phyloP scores from a whole-genome alignment of 2,888 invertebrate genomes.

The Podotricha telesiphe region DNA sequence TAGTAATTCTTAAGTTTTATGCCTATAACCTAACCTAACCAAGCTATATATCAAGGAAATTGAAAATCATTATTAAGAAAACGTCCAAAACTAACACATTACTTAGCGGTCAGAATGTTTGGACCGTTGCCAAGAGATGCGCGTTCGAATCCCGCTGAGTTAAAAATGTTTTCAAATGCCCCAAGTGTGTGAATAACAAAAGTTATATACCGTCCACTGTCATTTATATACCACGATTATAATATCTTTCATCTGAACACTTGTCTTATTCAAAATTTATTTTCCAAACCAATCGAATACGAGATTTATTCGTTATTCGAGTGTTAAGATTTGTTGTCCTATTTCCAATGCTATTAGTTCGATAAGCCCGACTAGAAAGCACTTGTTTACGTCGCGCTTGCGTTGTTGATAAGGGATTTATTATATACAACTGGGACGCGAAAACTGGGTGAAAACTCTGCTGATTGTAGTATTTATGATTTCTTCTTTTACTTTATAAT shows the following conservation, averaged over 20 bases:
- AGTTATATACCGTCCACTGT: neutral
- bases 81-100: too few relatives aligned
- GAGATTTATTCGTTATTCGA: conserved; percentile 47
- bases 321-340: conserved; percentile 46
- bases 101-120: too few relatives aligned
- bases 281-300: conserved; percentile 28
- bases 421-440: conserved; percentile 42
- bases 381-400: conserved; percentile 43
- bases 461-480: conserved; percentile 26
- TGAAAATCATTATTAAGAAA: too few relatives aligned
- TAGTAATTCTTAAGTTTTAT: too few relatives aligned
- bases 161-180: too few relatives aligned
- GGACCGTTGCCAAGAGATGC: too few relatives aligned
- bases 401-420: conserved; percentile 46
- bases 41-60: too few relatives aligned
- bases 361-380: conserved; percentile 47
- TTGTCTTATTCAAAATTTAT: conserved; percentile 26
- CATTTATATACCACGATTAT: conserved; percentile 20
- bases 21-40: too few relatives aligned
- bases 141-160: too few relatives aligned
- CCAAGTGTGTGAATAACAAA: too few relatives aligned
- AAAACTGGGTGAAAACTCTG: conserved; percentile 42
- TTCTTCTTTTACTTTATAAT: neutral
- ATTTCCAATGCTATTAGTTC: conserved; percentile 44
- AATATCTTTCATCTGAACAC: conserved; percentile 17